phyloP scores from a whole-genome alignment of 1,140 invertebrate species.

The Ptiloglossa arizonensis region DNA sequence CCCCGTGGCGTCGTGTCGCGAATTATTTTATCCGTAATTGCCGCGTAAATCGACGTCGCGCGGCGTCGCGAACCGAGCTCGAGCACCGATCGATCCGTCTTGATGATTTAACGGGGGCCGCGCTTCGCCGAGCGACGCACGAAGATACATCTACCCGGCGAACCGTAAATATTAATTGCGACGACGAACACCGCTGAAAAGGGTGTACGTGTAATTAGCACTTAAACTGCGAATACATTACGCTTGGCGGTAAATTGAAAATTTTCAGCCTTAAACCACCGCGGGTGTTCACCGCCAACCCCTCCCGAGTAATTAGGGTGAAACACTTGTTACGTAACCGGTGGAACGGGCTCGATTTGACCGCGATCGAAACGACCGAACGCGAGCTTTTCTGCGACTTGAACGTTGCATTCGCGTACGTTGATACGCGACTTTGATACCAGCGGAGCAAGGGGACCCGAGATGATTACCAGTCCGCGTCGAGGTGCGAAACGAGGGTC shows the following conservation, averaged over 20 bases:
- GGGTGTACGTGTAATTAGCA: background rate
- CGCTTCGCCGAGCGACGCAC: background rate
- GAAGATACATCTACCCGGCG: background rate
- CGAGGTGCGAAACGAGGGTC: too few species aligned
- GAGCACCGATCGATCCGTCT: constrained; percentile 9
- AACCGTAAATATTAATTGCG: constrained; percentile 5
- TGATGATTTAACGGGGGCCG: constrained; percentile 15
- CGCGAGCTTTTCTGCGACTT: too few species aligned
- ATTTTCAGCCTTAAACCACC: background rate
- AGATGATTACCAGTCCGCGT: too few species aligned
- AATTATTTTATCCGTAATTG: constrained; percentile 32
- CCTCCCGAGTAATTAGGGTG: background rate
- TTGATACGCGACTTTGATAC: too few species aligned
- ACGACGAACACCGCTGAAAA: background rate
- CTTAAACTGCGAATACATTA: constrained; percentile 56
- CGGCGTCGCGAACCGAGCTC: background rate
- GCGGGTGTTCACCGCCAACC: background rate
- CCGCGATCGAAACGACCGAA: background rate
- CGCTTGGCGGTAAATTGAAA: constrained; percentile 17
- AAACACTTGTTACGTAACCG: background rate
- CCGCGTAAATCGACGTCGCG: background rate
- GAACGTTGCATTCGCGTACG: too few species aligned
- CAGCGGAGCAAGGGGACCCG: too few species aligned
- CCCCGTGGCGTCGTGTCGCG: background rate
- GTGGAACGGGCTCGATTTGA: background rate